Conservation (phyloP, 2,113 vertebrate genomes). For the Actinemys pallida region DNA sequence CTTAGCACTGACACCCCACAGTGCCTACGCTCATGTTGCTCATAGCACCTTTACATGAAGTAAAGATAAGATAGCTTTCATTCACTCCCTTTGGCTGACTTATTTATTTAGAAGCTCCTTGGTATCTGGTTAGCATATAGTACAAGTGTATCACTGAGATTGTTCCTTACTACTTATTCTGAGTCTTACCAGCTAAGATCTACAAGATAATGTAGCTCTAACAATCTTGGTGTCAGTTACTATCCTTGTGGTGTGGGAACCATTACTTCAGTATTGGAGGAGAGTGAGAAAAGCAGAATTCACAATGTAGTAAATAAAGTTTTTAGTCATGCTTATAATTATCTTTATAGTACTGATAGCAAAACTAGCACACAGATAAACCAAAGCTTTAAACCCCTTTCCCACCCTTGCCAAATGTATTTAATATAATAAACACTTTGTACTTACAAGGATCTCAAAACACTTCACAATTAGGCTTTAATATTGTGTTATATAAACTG, state of each 20-base stretch:
- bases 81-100: neutral
- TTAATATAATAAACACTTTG: neutral
- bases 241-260: neutral
- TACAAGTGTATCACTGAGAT: neutral
- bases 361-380: neutral
- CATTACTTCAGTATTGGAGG: neutral
- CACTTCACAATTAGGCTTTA: neutral
- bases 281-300: neutral
- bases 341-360: neutral
- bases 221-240: neutral
- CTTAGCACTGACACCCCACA: neutral
- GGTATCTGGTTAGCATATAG: neutral
- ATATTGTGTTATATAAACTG: neutral
- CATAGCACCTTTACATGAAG: neutral
- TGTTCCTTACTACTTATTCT: neutral
- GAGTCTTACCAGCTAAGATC: neutral
- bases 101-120: neutral
- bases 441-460: neutral
- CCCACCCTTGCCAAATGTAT: neutral
- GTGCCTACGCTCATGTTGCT: neutral
- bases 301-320: neutral
- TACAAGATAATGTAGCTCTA: neutral
- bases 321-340: neutral
- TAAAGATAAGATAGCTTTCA: neutral
- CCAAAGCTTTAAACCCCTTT: neutral